phyloP scores from a whole-genome alignment of 2,797 vertebrate species.

The Phylloscopus collybita region DNA sequence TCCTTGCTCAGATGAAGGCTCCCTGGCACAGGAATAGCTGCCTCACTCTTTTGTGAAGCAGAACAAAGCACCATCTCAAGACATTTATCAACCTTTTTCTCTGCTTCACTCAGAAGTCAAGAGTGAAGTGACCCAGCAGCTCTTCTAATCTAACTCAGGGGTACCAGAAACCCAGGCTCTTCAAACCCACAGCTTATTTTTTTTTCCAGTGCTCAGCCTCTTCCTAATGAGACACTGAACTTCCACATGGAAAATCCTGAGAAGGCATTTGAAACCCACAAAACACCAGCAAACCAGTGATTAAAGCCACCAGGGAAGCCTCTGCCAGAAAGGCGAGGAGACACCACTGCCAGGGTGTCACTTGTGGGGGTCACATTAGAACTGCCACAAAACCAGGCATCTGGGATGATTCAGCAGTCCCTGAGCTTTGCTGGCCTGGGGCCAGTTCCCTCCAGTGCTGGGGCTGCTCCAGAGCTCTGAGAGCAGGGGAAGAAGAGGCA shows the following conservation, averaged over 20 bases:
- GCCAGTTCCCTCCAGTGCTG: not conserved
- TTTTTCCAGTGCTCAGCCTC: not conserved
- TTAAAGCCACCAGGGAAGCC: not conserved
- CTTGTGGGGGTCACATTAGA: not conserved
- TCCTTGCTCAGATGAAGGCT: not conserved
- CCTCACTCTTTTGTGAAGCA: not conserved
- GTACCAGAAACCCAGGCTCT: not conserved
- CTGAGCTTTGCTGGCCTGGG: not conserved
- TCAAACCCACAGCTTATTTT: not conserved
- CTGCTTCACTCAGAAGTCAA: not conserved
- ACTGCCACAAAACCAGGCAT: not conserved
- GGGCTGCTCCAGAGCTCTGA: not conserved
- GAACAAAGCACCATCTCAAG: constrained; percentile 12
- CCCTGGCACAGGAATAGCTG: not conserved
- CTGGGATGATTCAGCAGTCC: not conserved
- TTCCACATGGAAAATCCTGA: not conserved
- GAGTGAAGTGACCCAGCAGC: not conserved
- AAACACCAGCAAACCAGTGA: not conserved
- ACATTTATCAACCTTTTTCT: not conserved
- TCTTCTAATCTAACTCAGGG: not conserved
- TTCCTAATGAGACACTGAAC: not conserved
- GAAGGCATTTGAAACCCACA: not conserved
- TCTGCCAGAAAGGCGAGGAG: not conserved
- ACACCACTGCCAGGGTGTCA: not conserved
- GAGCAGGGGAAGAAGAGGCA: not conserved